Conservation (phyloP, 1,140 invertebrate genomes). For the Listronotus bonariensis region DNA sequence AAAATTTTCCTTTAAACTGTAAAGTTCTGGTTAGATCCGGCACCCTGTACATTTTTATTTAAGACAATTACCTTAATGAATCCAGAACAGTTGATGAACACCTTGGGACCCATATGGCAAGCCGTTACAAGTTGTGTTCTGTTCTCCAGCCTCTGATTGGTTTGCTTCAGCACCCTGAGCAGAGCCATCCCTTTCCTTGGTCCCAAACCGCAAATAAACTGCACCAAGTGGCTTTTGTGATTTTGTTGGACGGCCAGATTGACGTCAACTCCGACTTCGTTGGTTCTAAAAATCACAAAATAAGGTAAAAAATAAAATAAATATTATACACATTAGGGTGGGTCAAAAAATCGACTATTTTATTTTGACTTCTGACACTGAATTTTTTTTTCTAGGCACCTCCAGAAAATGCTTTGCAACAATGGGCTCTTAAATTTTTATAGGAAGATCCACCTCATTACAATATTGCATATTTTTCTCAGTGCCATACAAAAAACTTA, state of each 20-base stretch:
- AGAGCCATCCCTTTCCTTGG: constrained; percentile 91
- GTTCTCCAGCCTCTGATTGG: constrained; percentile 91
- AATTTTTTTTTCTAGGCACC: too few species aligned
- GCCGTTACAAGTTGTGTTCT: constrained; percentile 92
- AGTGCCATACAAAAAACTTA: too few species aligned
- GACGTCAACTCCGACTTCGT: constrained; percentile 98
- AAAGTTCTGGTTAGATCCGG: too few species aligned
- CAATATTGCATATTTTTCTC: too few species aligned
- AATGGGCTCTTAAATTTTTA: too few species aligned
- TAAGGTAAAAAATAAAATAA: too few species aligned
- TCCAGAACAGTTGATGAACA: constrained; percentile 98
- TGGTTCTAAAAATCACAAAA: constrained; percentile 65
- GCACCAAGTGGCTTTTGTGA: constrained; percentile 87
- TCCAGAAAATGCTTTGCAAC: too few species aligned
- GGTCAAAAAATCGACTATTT: too few species aligned
- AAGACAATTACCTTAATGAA: constrained; percentile 98
- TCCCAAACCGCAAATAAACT: constrained; percentile 97
- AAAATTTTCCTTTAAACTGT: too few species aligned
- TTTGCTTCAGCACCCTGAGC: constrained; percentile 90
- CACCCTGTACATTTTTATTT: constrained; percentile 43
- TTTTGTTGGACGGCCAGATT: constrained; percentile 89
- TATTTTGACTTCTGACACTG: too few species aligned
- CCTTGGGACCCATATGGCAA: constrained; percentile 97
- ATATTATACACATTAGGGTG: too few species aligned
- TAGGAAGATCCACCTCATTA: too few species aligned